Conservation (phyloP, 2,888 invertebrate genomes). For the Rambutsinella grinnellia region DNA sequence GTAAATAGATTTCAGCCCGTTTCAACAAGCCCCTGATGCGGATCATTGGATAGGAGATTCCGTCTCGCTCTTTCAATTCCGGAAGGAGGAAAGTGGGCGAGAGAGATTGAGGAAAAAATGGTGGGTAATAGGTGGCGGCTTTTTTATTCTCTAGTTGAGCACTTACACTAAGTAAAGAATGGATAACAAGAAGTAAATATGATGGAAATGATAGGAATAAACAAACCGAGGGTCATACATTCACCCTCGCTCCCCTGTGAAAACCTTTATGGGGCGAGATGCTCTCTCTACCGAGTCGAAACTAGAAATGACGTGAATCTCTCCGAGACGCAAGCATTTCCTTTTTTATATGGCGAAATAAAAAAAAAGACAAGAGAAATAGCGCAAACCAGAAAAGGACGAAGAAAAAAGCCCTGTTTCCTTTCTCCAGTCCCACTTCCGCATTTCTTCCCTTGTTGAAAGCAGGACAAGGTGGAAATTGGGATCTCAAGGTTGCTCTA, state of each 20-base stretch:
- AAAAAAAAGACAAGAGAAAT: not conserved
- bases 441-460: too few relatives aligned
- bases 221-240: not conserved
- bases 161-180: not conserved
- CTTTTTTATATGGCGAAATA: not conserved
- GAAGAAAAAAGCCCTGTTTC: not conserved
- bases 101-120: not conserved
- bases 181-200: conserved; percentile 5
- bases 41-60: conserved; percentile 8
- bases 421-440: not conserved
- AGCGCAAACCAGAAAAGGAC: not conserved
- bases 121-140: not conserved
- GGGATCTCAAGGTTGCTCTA: too few relatives aligned
- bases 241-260: conserved; percentile 16
- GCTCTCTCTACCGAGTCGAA: conserved; percentile 24
- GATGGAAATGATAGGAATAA: not conserved
- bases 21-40: conserved; percentile 15
- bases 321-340: conserved; percentile 13
- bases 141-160: conserved; percentile 3
- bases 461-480: too few relatives aligned
- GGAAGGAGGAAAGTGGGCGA: not conserved
- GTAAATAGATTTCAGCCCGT: not conserved
- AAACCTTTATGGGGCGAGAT: too few relatives aligned
- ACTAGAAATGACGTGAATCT: conserved; percentile 29
- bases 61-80: not conserved